Evolutionary conservation across 1,140 invertebrate genomes (phyloP), one percentile per base, ranked within the genome.

Genomic region (Phocides pigmalion): DNA sequence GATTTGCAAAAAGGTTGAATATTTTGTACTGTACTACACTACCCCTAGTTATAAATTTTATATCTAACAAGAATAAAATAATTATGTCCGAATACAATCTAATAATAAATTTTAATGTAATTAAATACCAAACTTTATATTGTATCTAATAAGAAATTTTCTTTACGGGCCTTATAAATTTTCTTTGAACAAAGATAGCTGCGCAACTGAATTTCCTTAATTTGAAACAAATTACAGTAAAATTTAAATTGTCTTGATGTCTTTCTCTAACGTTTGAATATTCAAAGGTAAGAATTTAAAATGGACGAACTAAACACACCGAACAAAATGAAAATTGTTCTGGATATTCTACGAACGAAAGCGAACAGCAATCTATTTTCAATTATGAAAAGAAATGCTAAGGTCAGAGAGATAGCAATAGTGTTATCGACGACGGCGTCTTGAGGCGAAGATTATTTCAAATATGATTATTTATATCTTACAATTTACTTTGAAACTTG

Each of bases 261-360:
- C 32, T 8, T 2, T 28, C 9, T 28, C 2, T 4, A 4, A 4
- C 6, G 6, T 28, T 28, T 28, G 28, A 11, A 12, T 50, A 50
- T 22, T 32, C 47, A 50, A 50, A 50, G n/a, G 22, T 50, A 16
- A 50, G 16, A 14, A 50, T 16, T 32, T 50, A 17, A 32, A 32
- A 16, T 50, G 5, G 16, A 14, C 12, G 22, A 12, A 49, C 20
- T 11, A 14, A 25, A 47, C 12, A 28, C 9, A 50, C 0, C 16
- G 8, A 49, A 49, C 28, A 49, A 17, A 46, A 20, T 3, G 14
- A 41, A 41, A 41, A 17, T n/a, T 19, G n/a, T 12, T 20, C 20
- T 47, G 12, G 44, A 25, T 35, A 35, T 2, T 35, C 32, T n/a
- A 35, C n/a, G 8, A 1, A 12, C 4, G 8, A 0, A 35, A 35